Base-by-base conservation (phyloP, 2,113 vertebrate genomes). In the Oceanodroma tethys region DNA sequence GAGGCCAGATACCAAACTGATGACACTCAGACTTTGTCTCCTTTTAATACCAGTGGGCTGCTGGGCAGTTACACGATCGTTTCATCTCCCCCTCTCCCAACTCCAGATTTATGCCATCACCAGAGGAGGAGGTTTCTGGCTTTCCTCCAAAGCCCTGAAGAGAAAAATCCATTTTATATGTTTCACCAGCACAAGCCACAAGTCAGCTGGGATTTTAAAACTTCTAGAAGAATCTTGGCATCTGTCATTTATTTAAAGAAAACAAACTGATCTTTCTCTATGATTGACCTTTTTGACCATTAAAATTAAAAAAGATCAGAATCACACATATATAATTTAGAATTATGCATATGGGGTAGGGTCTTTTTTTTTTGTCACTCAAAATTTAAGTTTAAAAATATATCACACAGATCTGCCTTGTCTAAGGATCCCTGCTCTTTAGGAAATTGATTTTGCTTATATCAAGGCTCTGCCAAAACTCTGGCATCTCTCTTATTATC, bases 121-220 rank as follows among this genome's bases (percentile, higher is more conserved):
- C 84, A 85, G 67, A 80, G 56, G 45, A 47, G 59, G 55, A 86
- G 53, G 93, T 95, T 94, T 48, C 66, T 96, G 93, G 75, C 93
- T 82, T 89, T 88, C 30, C 45, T 93, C 74, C 65, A 90, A 66
- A 75, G 45, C 70, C 80, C 92, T 76, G 53, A 56, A 81, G 71
- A 86, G 88, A 86, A 70, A 81, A 81, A 85, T 83, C 65, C 52
- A 40, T 93, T 92, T 94, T 72, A 23, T 86, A 18, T 50, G 38
- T 95, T 92, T 86, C 70, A 94, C 52, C 74, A 74, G 86, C 89
- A 79, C 72, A 79, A 81, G 23, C 76, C 80, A 67, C 23, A 16
- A 84, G 53, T 94, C 67, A 45, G 32, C 53, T 96, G 96, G 81
- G 95, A 70, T 88, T 93, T 84, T 62, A 63, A 91, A 97, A 86